A percentile compares a stretch with the other conserved stretches of the same genome.
phyloP scores from a whole-genome alignment of 2,113 vertebrate genomes.

The Corydoras sp. region DNA sequence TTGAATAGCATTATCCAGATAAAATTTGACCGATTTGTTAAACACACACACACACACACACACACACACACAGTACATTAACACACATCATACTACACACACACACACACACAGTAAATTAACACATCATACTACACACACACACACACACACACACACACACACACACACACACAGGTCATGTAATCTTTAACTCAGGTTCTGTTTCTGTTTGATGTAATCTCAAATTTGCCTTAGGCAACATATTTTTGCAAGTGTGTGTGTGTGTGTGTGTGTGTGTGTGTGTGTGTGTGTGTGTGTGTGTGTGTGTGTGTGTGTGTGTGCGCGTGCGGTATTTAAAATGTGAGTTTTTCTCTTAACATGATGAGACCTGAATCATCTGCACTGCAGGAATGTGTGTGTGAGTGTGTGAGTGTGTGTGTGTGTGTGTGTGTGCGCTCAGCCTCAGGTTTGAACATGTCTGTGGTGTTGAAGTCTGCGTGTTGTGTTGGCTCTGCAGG shows the following conservation, averaged over 20 bases:
- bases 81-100: too few species aligned
- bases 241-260: neutral
- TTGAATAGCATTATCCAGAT: too few species aligned
- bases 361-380: slow-evolving; percentile 21
- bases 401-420: neutral
- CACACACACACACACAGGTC: neutral
- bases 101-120: too few species aligned
- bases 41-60: neutral
- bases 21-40: too few species aligned
- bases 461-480: neutral
- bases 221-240: neutral
- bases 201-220: neutral
- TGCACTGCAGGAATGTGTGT: slow-evolving; percentile 11
- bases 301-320: slow-evolving; percentile 1
- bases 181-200: neutral
- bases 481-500: slow-evolving; percentile 7
- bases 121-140: too few species aligned
- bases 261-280: neutral
- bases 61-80: too few species aligned
- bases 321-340: neutral
- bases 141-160: neutral
- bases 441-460: neutral
- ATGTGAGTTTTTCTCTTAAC: slow-evolving; percentile 6
- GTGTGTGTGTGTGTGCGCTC: neutral
- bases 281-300: neutral